Percentiles rank a stretch among this genome's conserved stretches.
phyloP scores from a whole-genome alignment of 2,113 vertebrate species.

The Chelonoidis abingdonii region DNA sequence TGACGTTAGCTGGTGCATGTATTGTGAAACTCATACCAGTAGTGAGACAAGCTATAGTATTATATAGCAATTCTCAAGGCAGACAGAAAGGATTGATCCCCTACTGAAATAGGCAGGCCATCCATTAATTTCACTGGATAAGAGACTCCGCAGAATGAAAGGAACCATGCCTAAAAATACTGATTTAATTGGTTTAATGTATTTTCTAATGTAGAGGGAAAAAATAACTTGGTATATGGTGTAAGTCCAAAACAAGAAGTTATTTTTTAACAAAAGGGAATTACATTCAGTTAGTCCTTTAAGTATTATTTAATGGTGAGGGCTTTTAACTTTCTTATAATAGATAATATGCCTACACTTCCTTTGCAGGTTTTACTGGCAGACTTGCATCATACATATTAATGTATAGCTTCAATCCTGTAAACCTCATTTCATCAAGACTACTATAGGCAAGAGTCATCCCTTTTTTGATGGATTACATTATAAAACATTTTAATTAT shows the following conservation, averaged over 20 bases:
- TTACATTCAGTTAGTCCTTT: not conserved
- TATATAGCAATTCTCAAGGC: not conserved
- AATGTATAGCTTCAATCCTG: not conserved
- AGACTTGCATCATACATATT: not conserved
- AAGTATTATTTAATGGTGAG: not conserved
- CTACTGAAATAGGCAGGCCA: not conserved
- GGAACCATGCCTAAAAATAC: not conserved
- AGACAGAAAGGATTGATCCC: not conserved
- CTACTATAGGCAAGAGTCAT: not conserved
- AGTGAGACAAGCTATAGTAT: not conserved
- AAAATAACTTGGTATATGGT: not conserved
- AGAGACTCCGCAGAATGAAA: not conserved
- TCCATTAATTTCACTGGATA: not conserved
- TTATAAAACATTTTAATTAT: not conserved
- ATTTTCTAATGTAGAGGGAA: not conserved
- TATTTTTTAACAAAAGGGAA: not conserved
- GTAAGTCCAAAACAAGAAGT: not conserved
- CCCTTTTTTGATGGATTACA: not conserved
- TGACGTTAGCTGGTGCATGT: not conserved
- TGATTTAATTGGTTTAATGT: not conserved
- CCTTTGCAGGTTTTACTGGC: not conserved
- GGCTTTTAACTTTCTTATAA: not conserved
- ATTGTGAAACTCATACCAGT: not conserved
- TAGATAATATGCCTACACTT: not conserved
- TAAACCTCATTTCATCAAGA: not conserved